Evolutionary conservation across 2,797 vertebrate species (phyloP).

Genomic region (Arremon aurantiirostris): DNA sequence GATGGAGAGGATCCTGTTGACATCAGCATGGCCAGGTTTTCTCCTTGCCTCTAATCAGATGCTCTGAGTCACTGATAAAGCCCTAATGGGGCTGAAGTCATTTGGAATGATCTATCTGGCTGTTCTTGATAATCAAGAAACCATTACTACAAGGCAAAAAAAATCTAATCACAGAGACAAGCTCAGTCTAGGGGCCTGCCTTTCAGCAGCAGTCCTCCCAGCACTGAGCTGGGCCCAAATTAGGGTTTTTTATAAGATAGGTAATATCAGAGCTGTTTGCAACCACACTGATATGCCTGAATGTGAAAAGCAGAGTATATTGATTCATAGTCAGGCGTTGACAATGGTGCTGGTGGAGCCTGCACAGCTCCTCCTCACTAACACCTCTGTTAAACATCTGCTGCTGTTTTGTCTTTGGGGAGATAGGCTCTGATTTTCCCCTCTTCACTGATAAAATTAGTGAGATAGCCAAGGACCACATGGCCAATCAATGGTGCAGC

Average conservation of each 20-base stretch:
- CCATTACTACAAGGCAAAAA: neutral
- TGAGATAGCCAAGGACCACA: neutral
- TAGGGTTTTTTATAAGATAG: neutral
- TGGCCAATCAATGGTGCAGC: neutral
- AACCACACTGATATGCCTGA: neutral
- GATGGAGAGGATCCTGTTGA: neutral
- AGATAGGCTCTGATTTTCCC: neutral
- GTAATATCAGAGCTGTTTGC: neutral
- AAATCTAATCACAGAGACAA: neutral
- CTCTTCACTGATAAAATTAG: neutral
- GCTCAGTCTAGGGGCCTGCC: neutral
- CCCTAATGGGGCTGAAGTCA: neutral
- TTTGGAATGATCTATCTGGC: neutral
- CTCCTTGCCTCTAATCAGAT: neutral
- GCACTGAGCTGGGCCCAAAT: neutral
- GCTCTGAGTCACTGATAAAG: neutral
- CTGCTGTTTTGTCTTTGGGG: neutral
- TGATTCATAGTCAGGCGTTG: neutral
- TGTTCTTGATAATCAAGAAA: neutral
- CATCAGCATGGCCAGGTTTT: neutral
- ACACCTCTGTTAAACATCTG: neutral
- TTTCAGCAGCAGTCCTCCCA: neutral
- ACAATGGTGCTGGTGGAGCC: neutral
- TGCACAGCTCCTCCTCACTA: neutral
- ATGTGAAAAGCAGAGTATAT: neutral